Conservation (phyloP, 2,797 vertebrate species). For the Acrossocheilus wenchowensis region DNA sequence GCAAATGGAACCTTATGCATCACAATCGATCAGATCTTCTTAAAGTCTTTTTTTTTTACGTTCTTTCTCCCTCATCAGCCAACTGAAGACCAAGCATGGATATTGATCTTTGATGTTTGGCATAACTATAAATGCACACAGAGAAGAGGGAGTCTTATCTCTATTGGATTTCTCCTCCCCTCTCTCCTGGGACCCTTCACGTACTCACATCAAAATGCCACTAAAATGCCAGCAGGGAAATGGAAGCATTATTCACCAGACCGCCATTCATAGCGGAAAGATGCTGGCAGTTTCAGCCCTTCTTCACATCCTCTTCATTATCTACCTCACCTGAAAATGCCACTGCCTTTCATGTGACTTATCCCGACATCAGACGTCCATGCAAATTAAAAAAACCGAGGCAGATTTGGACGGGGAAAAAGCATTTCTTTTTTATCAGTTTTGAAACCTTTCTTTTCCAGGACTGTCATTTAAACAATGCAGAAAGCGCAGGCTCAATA, state of each 20-base stretch:
- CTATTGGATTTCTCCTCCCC: constrained; percentile 67
- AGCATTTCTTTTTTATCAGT: constrained; percentile 33
- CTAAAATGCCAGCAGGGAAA: constrained; percentile 81
- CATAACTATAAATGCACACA: constrained; percentile 60
- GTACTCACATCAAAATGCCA: constrained; percentile 80
- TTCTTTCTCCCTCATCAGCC: constrained; percentile 62
- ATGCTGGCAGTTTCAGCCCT: constrained; percentile 59
- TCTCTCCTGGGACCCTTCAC: constrained; percentile 68
- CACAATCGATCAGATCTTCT: constrained; percentile 25
- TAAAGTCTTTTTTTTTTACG: not conserved
- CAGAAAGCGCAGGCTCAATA: constrained; percentile 43
- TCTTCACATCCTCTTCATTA: constrained; percentile 74
- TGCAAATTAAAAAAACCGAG: constrained; percentile 46
- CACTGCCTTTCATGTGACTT: constrained; percentile 58
- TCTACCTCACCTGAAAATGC: constrained; percentile 73
- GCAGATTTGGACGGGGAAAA: not conserved
- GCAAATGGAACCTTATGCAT: constrained; percentile 24
- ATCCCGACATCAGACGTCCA: constrained; percentile 53
- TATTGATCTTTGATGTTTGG: constrained; percentile 67
- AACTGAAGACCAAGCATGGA: constrained; percentile 63
- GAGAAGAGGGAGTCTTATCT: constrained; percentile 62
- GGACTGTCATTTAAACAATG: constrained; percentile 61
- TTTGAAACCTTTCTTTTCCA: constrained; percentile 34
- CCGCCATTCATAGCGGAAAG: constrained; percentile 66
- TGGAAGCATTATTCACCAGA: constrained; percentile 68